phyloP scores from a whole-genome alignment of 2,113 vertebrate genomes.

The Phylloscopus trochiloides region DNA sequence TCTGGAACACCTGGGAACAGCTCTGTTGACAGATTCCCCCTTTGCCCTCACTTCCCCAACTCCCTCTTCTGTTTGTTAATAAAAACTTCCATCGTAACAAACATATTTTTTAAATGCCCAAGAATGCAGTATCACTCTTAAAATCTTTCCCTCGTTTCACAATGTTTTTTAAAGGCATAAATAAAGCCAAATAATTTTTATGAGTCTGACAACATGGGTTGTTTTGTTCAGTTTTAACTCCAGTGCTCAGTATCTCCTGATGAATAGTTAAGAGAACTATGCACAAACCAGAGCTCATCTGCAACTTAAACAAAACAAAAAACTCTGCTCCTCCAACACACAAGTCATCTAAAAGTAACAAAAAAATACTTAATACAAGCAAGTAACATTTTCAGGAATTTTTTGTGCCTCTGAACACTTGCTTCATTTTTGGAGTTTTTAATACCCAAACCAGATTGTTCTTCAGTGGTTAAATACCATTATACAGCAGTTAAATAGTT shows the following conservation, averaged over 20 bases:
- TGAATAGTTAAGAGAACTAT: background rate
- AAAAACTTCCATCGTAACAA: background rate
- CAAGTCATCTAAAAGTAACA: background rate
- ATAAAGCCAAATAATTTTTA: conserved; percentile 11
- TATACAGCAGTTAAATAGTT: background rate
- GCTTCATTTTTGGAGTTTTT: background rate
- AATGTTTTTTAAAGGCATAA: background rate
- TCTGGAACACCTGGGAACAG: background rate
- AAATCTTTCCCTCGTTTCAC: background rate
- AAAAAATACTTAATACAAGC: background rate
- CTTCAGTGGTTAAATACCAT: background rate
- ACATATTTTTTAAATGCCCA: background rate
- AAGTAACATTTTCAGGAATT: background rate
- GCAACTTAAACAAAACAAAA: background rate
- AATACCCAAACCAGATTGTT: background rate
- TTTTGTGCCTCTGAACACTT: background rate
- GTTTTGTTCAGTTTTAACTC: background rate
- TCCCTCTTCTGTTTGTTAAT: background rate
- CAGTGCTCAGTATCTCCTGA: background rate
- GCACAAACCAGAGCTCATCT: background rate
- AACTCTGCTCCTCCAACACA: background rate
- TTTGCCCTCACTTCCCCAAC: background rate
- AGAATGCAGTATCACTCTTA: background rate
- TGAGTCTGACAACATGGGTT: background rate
- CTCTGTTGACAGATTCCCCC: background rate